A percentile compares a stretch with the other conserved stretches of the same genome.
These are phyloP conservation scores for Oophaga sylvatica DNA, from an alignment of 2,797 vertebrate genomes.

Conservation along the genomic window DNA sequence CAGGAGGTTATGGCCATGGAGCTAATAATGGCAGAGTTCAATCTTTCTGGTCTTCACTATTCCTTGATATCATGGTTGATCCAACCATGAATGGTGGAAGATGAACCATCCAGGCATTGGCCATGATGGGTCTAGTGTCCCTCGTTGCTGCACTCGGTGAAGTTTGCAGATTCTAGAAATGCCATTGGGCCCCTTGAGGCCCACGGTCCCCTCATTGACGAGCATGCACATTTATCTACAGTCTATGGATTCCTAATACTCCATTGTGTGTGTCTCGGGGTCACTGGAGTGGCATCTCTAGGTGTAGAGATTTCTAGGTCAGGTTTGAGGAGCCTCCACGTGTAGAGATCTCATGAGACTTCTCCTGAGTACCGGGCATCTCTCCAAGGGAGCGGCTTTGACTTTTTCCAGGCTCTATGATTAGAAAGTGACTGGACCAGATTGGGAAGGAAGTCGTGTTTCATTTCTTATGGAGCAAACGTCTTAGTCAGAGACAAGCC, in stretches of 20 bases:
- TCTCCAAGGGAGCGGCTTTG: conserved; percentile 53
- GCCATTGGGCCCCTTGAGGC: neutral
- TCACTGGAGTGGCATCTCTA: neutral
- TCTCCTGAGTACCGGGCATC: conserved; percentile 12
- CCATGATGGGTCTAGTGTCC: too few relatives aligned
- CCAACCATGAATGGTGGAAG: too few relatives aligned
- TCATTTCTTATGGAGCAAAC: conserved; percentile 48
- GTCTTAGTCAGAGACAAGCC: conserved; percentile 57
- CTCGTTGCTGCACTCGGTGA: too few relatives aligned
- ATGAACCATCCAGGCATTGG: too few relatives aligned
- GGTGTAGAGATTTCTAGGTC: conserved; percentile 47
- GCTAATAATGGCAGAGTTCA: too few relatives aligned
- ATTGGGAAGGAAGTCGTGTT: conserved; percentile 52
- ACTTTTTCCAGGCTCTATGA: conserved; percentile 58
- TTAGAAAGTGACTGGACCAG: conserved; percentile 62
- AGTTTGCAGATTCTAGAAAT: too few relatives aligned
- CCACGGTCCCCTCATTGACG: neutral
- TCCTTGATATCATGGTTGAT: too few relatives aligned
- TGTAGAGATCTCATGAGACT: conserved; percentile 3
- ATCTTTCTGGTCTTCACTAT: too few relatives aligned
- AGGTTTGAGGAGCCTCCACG: conserved; percentile 20
- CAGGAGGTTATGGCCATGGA: too few relatives aligned
- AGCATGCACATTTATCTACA: neutral
- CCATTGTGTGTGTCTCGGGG: neutral
- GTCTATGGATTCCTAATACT: neutral